These are phyloP conservation scores for Oryzias dopingdopingensis DNA, from an alignment of 2,797 vertebrate genomes.

Conservation along the genomic window DNA sequence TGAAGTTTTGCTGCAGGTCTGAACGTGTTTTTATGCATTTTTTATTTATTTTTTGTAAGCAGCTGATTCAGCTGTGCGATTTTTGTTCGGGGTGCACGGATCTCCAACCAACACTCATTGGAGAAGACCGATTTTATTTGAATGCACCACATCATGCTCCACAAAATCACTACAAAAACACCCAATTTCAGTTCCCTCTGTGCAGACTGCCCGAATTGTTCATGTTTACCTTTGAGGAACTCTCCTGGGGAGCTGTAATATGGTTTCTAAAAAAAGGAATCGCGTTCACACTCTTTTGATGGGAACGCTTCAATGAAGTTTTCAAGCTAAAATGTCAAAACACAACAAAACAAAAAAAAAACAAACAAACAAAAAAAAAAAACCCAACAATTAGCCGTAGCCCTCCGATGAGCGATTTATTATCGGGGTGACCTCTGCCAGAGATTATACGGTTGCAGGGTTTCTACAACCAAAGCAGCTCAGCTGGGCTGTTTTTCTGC, in stretches of 20 bases:
- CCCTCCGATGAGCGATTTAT: background rate
- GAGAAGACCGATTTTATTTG: background rate
- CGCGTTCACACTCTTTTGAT: too few relatives aligned
- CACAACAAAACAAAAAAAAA: background rate
- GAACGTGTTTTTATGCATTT: background rate
- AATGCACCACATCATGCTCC: background rate
- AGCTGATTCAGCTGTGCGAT: conserved; percentile 1
- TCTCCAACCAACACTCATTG: too few relatives aligned
- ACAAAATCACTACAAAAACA: conserved; percentile 3
- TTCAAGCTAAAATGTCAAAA: background rate
- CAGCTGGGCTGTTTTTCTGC: conserved; percentile 8
- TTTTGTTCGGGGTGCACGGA: too few relatives aligned
- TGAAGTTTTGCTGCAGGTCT: conserved; percentile 39
- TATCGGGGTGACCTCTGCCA: conserved; percentile 17
- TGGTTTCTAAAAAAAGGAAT: too few relatives aligned
- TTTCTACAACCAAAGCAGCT: background rate
- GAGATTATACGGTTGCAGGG: conserved; percentile 8
- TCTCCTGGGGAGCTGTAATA: conserved; percentile 2
- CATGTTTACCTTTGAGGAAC: conserved; percentile 18
- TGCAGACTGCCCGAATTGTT: conserved; percentile 13
- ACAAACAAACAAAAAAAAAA: background rate
- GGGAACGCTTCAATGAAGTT: background rate
- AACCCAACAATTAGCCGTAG: conserved; percentile 4
- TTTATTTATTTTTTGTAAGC: background rate
- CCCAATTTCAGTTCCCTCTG: conserved; percentile 24